phyloP scores from a whole-genome alignment of 2,113 vertebrate species.

The Cololabis saira region DNA sequence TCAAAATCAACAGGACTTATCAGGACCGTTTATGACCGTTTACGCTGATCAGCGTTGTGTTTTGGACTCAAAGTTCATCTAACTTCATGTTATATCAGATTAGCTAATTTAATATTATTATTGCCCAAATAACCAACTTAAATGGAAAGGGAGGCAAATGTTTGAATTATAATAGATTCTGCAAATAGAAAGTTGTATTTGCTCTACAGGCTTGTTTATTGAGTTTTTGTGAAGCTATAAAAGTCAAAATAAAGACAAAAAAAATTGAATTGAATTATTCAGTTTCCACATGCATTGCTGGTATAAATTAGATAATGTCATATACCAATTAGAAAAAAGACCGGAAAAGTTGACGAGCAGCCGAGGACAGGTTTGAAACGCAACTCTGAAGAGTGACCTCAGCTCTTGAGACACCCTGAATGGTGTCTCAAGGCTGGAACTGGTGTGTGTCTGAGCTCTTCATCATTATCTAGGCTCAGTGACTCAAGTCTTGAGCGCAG shows the following conservation, averaged over 20 bases:
- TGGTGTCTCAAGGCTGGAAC: conserved; percentile 40
- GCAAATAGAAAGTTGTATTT: conserved; percentile 9
- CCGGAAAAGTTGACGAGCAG: neutral
- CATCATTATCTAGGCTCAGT: conserved; percentile 77
- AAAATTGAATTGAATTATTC: neutral
- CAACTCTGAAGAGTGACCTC: conserved; percentile 24
- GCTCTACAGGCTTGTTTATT: neutral
- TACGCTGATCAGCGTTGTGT: neutral
- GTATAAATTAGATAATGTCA: neutral
- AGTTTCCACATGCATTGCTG: neutral
- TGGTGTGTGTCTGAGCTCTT: conserved; percentile 57
- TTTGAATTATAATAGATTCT: conserved; percentile 12
- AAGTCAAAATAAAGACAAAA: neutral
- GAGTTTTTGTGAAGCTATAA: neutral
- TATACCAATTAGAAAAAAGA: neutral
- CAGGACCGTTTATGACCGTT: no score
- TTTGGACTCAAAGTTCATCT: conserved; percentile 3
- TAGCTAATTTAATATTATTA: conserved; percentile 26
- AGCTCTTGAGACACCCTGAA: conserved; percentile 23
- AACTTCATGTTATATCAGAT: conserved; percentile 1
- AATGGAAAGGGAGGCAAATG: neutral
- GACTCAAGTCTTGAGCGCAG: conserved; percentile 85
- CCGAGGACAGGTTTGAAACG: conserved; percentile 18
- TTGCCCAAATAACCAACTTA: neutral
- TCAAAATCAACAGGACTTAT: no score